Evolutionary conservation across 2,113 vertebrate species (phyloP).

Genomic region (Heliornis fulica): DNA sequence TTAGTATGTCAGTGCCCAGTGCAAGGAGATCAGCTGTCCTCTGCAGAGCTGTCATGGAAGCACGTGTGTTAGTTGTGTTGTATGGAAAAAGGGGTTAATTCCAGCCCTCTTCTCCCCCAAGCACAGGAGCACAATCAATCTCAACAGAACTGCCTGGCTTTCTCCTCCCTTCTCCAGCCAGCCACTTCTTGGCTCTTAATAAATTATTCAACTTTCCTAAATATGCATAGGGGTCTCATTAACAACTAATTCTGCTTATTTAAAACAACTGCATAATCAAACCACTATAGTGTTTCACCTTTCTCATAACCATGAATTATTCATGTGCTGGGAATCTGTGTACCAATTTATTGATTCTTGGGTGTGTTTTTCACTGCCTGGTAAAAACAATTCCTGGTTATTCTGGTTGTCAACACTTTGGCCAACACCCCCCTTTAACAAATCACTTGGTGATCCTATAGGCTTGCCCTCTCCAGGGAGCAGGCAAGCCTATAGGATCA

Average conservation of each 20-base stretch:
- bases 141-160: background rate
- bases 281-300: conserved; percentile 39
- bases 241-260: conserved; percentile 72
- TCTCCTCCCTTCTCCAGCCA: conserved; percentile 1
- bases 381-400: background rate
- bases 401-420: background rate
- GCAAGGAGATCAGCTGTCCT: background rate
- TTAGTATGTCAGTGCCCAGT: background rate
- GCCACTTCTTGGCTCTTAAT: conserved; percentile 35
- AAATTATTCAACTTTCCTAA: conserved; percentile 69
- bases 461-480: background rate
- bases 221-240: conserved; percentile 70
- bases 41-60: background rate
- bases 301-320: conserved; percentile 54
- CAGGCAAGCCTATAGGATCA: background rate
- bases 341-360: conserved; percentile 54
- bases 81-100: conserved; percentile 16
- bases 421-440: background rate
- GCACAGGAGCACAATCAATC: conserved; percentile 12
- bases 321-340: conserved; percentile 47
- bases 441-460: background rate
- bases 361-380: background rate
- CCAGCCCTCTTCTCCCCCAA: background rate
- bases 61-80: background rate
- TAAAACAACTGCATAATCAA: conserved; percentile 70